phyloP scores from a whole-genome alignment of 2,113 vertebrate genomes.

The Todiramphus chloris region DNA sequence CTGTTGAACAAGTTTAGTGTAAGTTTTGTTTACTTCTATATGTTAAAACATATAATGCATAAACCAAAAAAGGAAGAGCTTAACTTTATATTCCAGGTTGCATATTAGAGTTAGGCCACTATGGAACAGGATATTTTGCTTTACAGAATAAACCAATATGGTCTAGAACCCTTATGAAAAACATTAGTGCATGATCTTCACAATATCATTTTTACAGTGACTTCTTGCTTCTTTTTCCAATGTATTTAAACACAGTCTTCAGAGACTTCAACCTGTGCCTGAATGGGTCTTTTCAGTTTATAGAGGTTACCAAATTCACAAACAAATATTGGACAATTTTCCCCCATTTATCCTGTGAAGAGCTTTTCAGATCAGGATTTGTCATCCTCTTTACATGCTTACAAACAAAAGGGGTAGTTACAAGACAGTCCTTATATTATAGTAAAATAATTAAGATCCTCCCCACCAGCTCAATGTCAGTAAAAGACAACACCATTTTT shows the following conservation, averaged over 20 bases:
- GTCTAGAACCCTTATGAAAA: not conserved
- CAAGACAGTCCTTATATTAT: not conserved
- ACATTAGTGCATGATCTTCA: not conserved
- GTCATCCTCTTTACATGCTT: not conserved
- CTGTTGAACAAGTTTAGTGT: not conserved
- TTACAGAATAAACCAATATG: not conserved
- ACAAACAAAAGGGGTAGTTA: not conserved
- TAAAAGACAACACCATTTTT: not conserved
- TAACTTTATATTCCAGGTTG: not conserved
- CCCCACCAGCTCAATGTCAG: not conserved
- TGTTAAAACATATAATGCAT: not conserved
- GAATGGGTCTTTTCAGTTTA: not conserved
- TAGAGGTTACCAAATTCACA: not conserved
- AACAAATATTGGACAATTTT: not conserved
- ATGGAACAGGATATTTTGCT: not conserved
- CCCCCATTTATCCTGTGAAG: not conserved
- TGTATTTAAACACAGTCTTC: not conserved
- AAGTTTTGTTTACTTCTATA: not conserved
- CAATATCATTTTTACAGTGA: not conserved
- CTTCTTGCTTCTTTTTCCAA: not conserved
- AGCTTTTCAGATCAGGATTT: not conserved
- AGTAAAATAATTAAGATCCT: not conserved
- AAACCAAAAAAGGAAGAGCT: not conserved
- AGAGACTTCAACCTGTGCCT: not conserved
- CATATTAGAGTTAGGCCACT: not conserved